A percentile compares a stretch with the other conserved stretches of the same genome.
These are phyloP conservation scores for Rhinoderma darwinii DNA, from an alignment of 2,113 vertebrate species.

Conservation along the genomic window DNA sequence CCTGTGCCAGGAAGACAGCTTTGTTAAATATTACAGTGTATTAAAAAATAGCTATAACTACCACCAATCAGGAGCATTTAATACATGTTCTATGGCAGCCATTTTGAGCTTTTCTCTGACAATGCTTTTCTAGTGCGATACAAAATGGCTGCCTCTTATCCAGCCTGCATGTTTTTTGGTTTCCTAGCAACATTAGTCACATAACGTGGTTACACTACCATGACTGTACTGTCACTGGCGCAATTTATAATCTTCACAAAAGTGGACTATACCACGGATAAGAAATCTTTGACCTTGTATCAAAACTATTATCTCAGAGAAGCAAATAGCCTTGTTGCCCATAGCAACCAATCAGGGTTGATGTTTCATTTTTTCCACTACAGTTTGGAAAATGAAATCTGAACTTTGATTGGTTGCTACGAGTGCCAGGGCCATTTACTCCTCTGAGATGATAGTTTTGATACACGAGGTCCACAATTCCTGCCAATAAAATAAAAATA, in stretches of 20 bases:
- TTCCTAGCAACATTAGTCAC: not conserved
- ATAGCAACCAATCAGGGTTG: not conserved
- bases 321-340: not conserved
- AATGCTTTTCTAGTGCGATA: not conserved
- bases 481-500: too few relatives aligned
- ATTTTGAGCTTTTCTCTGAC: slow-evolving; percentile 6
- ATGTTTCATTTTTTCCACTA: not conserved
- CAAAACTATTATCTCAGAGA: not conserved
- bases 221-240: not conserved
- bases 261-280: not conserved
- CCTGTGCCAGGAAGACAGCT: not conserved
- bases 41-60: not conserved
- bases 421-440: not conserved
- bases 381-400: not conserved
- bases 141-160: slow-evolving; percentile 20
- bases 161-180: not conserved
- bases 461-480: too few relatives aligned
- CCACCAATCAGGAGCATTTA: not conserved
- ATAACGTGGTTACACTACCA: not conserved
- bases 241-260: not conserved
- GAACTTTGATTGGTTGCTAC: not conserved
- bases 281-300: not conserved
- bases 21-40: not conserved
- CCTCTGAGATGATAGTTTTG: not conserved
- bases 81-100: not conserved